phyloP scores from a whole-genome alignment of 2,113 vertebrate genomes.

The Sturnira hondurensis region DNA sequence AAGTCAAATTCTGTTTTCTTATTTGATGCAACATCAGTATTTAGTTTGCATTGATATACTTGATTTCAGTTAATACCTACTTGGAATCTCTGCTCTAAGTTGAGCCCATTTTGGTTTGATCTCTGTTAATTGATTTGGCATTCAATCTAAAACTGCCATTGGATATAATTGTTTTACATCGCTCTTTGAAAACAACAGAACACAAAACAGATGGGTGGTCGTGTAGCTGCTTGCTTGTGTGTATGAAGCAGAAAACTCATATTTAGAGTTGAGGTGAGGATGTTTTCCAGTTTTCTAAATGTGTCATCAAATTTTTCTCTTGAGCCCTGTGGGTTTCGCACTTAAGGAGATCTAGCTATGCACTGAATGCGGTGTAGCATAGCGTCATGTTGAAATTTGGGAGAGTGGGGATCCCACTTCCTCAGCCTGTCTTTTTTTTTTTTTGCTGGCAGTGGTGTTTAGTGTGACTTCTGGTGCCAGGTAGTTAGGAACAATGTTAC shows the following conservation, averaged over 20 bases:
- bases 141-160: neutral
- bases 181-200: slow-evolving; percentile 3
- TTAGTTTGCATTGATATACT: neutral
- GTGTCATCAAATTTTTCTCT: neutral
- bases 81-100: neutral
- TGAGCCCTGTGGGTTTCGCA: neutral
- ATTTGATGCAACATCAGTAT: neutral
- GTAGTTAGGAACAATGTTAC: slow-evolving; percentile 62
- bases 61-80: slow-evolving; percentile 11
- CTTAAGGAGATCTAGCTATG: slow-evolving; percentile 15
- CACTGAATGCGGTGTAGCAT: neutral
- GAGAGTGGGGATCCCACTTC: neutral
- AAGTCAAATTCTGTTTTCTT: neutral
- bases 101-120: neutral
- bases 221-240: slow-evolving; percentile 25
- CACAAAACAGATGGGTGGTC: neutral
- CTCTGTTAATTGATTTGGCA: slow-evolving; percentile 29
- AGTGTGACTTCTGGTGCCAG: slow-evolving; percentile 34
- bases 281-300: slow-evolving; percentile 18
- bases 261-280: slow-evolving; percentile 10
- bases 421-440: slow-evolving; percentile 18
- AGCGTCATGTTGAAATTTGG: neutral
- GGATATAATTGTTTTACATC: neutral
- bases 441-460: slow-evolving; percentile 5
- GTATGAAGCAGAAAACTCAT: slow-evolving; percentile 22